These are phyloP conservation scores for Blastobasis adustella DNA, from an alignment of 2,888 invertebrate species.

Conservation along the genomic window DNA sequence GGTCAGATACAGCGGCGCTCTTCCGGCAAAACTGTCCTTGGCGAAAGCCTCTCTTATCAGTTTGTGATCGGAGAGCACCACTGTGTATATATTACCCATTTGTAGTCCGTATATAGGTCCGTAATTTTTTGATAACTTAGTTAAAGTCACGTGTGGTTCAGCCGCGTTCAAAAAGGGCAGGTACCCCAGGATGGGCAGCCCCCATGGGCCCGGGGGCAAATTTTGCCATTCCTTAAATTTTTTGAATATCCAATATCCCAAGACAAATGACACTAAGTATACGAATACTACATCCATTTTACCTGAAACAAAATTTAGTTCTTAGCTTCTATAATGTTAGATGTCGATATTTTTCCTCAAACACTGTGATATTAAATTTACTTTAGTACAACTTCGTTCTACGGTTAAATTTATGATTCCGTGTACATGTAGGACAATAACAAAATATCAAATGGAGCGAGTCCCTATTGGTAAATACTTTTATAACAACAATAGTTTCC, in stretches of 20 bases:
- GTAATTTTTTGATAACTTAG: slow-evolving; percentile 78
- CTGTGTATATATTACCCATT: slow-evolving; percentile 84
- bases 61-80: slow-evolving; percentile 84
- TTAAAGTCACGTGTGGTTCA: slow-evolving; percentile 83
- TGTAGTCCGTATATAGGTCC: slow-evolving; percentile 83
- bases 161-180: slow-evolving; percentile 81
- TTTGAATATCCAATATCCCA: slow-evolving; percentile 47
- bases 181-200: slow-evolving; percentile 86
- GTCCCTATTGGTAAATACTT: too few relatives aligned
- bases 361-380: too few relatives aligned
- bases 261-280: slow-evolving; percentile 37
- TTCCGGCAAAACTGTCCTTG: slow-evolving; percentile 81
- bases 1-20: slow-evolving; percentile 88
- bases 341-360: too few relatives aligned
- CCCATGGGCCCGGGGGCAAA: slow-evolving; percentile 86
- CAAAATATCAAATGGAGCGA: too few relatives aligned
- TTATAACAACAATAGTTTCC: too few relatives aligned
- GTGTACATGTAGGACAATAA: too few relatives aligned
- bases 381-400: too few relatives aligned
- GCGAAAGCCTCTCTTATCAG: slow-evolving; percentile 83
- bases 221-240: slow-evolving; percentile 54
- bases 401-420: too few relatives aligned
- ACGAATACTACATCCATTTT: slow-evolving; percentile 43
- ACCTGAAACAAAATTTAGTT: slow-evolving; percentile 19
- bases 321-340: too few relatives aligned